Conservation (phyloP, 2,888 invertebrate genomes). For the Lycocerus yunnanus region DNA sequence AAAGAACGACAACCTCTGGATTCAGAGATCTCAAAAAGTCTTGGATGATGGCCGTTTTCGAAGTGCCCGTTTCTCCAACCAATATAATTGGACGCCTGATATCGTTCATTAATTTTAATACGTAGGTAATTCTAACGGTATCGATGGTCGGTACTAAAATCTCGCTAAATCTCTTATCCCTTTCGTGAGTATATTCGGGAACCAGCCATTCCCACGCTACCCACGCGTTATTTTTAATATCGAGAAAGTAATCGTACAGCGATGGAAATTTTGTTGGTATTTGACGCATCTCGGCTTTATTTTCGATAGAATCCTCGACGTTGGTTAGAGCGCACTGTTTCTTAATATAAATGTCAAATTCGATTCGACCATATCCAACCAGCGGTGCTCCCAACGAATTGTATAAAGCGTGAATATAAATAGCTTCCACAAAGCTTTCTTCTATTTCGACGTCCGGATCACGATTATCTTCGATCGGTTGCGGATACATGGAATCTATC, state of each 20-base stretch:
- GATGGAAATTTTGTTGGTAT: slow-evolving; percentile 73
- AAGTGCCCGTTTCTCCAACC: slow-evolving; percentile 90
- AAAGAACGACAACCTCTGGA: slow-evolving; percentile 70
- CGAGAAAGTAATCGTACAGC: slow-evolving; percentile 83
- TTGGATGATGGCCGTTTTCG: slow-evolving; percentile 87
- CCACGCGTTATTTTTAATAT: slow-evolving; percentile 71
- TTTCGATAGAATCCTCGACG: slow-evolving; percentile 67
- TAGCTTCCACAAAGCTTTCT: slow-evolving; percentile 68
- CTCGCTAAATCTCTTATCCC: slow-evolving; percentile 72
- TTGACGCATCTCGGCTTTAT: slow-evolving; percentile 72
- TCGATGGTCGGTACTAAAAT: slow-evolving; percentile 91
- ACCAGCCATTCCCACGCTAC: slow-evolving; percentile 85
- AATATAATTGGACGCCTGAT: slow-evolving; percentile 78
- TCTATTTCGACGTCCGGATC: slow-evolving; percentile 59
- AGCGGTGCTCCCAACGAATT: slow-evolving; percentile 85
- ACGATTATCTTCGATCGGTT: slow-evolving; percentile 54
- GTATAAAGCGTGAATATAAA: slow-evolving; percentile 76
- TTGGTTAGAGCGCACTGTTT: slow-evolving; percentile 71
- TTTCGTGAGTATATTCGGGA: slow-evolving; percentile 75
- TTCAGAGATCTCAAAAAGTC: slow-evolving; percentile 78
- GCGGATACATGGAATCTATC: slow-evolving; percentile 72
- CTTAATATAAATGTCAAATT: slow-evolving; percentile 83
- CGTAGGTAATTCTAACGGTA: slow-evolving; percentile 79
- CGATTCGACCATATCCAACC: slow-evolving; percentile 66
- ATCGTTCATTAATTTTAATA: slow-evolving; percentile 76